These are phyloP conservation scores for Myiagra hebetior DNA, from an alignment of 2,113 vertebrate species.

Conservation along the genomic window DNA sequence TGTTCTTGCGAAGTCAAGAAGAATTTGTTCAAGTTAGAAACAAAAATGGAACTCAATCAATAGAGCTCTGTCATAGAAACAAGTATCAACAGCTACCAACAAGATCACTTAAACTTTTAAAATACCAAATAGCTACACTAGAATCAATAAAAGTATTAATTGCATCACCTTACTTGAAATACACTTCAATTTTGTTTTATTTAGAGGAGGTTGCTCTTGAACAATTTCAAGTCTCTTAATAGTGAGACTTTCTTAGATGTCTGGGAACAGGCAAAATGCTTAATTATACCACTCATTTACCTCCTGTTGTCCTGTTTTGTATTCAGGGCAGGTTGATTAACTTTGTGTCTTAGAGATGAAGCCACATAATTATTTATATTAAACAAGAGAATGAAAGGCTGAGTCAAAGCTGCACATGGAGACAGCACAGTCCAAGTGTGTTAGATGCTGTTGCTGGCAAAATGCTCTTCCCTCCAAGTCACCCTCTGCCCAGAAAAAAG, in stretches of 20 bases:
- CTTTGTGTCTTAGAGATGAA: not conserved
- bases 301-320: not conserved
- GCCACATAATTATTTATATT: not conserved
- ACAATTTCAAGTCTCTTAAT: not conserved
- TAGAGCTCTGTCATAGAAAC: not conserved
- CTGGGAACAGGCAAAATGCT: not conserved
- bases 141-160: not conserved
- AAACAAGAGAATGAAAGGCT: not conserved
- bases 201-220: not conserved
- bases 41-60: not conserved
- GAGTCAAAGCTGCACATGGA: not conserved
- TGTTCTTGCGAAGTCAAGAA: not conserved
- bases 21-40: not conserved
- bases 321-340: not conserved
- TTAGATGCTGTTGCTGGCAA: not conserved
- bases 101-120: not conserved
- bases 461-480: not conserved
- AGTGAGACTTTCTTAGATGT: not conserved
- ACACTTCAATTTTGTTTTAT: not conserved
- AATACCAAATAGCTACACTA: not conserved
- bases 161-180: not conserved
- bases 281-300: not conserved
- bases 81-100: not conserved
- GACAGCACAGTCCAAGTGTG: not conserved
- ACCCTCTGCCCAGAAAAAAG: not conserved